A percentile compares a stretch with the other conserved stretches of the same genome.
Evolutionary conservation across 23 tunicate species (phyloP).

Genomic region (Ciona savignyi): DNA sequence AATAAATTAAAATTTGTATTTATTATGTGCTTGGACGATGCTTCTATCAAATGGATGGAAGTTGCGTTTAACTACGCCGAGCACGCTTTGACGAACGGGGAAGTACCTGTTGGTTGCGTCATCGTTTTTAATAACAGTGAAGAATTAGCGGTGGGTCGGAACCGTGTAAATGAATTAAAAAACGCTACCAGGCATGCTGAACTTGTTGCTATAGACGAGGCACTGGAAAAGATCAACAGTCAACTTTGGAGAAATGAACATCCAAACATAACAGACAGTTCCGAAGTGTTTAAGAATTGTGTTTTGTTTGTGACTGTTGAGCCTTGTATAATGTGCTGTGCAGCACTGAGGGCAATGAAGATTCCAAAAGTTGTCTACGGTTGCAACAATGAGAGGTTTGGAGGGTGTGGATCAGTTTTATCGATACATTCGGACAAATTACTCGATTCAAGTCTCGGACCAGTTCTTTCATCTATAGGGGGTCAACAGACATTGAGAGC

Average conservation of each 20-base stretch:
- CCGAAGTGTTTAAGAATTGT: conserved; percentile 21
- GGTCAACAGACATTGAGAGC: conserved; percentile 56
- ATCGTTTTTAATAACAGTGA: conserved; percentile 37
- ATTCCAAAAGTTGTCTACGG: conserved; percentile 62
- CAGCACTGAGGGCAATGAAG: conserved; percentile 35
- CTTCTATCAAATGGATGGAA: conserved; percentile 50
- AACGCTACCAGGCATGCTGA: conserved; percentile 97
- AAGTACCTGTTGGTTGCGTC: conserved; percentile 93
- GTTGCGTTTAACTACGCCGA: conserved; percentile 61
- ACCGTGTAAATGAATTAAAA: conserved; percentile 73
- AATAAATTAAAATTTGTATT: too few relatives aligned
- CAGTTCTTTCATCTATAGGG: conserved; percentile 34
- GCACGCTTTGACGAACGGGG: conserved; percentile 46
- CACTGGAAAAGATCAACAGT: conserved; percentile 13
- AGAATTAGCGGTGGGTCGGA: conserved; percentile 53
- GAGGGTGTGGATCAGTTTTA: conserved; percentile 90
- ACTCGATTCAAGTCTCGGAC: conserved; percentile 28
- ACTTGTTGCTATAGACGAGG: conserved; percentile 82
- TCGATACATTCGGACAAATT: conserved; percentile 12
- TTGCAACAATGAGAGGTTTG: conserved; percentile 86
- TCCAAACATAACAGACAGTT: neutral
- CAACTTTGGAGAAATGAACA: neutral
- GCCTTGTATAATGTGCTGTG: conserved; percentile 92
- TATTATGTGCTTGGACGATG: too few relatives aligned
- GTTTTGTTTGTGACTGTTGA: conserved; percentile 85